Evolutionary conservation across 1,140 invertebrate genomes (phyloP).

Genomic region (Aleiodes sp.): DNA sequence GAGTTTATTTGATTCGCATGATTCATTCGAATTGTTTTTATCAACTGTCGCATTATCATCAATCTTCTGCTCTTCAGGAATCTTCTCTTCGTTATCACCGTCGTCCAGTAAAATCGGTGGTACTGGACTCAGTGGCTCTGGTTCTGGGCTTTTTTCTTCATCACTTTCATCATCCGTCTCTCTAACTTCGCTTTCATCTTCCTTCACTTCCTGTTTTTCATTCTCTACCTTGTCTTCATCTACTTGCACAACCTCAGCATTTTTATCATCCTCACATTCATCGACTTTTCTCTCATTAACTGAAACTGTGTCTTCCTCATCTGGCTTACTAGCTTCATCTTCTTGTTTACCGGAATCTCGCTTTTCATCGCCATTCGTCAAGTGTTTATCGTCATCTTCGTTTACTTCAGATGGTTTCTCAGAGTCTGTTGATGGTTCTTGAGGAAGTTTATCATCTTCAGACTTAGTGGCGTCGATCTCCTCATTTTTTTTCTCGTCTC

Average conservation of each 20-base stretch:
- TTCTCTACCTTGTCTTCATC: not conserved
- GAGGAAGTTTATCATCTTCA: no score
- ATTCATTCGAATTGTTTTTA: not conserved
- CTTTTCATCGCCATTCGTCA: no score
- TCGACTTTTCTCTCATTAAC: no score
- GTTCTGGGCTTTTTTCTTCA: not conserved
- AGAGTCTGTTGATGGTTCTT: no score
- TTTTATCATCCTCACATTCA: no score
- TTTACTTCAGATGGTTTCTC: no score
- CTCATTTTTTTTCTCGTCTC: no score
- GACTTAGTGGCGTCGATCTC: no score
- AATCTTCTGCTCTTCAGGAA: not conserved
- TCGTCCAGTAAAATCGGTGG: not conserved
- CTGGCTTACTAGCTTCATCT: no score
- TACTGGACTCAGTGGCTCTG: not conserved
- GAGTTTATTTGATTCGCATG: not conserved
- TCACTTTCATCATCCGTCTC: not conserved
- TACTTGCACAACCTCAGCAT: not conserved
- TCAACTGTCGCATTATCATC: not conserved
- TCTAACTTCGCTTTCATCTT: not conserved
- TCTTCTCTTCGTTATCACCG: not conserved
- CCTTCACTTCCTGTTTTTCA: not conserved
- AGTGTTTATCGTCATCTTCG: no score
- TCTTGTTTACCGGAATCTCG: no score
- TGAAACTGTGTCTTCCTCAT: no score